Evolutionary conservation across 1,140 invertebrate genomes (phyloP), one percentile per base, ranked within the genome.

Genomic region (Mycetomoellerius zeteki): DNA sequence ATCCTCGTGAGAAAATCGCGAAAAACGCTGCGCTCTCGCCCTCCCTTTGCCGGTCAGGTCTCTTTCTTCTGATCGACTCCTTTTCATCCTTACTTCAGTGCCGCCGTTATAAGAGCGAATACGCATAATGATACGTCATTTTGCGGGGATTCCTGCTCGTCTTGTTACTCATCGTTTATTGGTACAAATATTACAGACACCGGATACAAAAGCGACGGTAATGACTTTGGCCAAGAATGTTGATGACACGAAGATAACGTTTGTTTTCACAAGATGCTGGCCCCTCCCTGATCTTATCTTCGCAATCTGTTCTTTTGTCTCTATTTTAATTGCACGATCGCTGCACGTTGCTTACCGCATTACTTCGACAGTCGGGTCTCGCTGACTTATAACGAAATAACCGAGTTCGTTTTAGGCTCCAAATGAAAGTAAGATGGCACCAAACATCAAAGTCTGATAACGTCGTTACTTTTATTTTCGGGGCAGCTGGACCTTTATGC

Each of bases 1-100:
- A 94, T 93, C 91, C 87, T 92, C 91, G 92, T 93, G 93, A 93
- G 92, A 94, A 93, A 93, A 92, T 92, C 89, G 91, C 90, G 92
- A 93, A 93, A 91, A 93, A 93, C 87, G 81, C 65, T 21, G 75
- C 87, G 85, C 77, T 72, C 71, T 60, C 43, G 77, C 65, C 72
- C 77, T 65, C 62, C 69, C 76, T 50, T 69, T 50, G 16, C 86
- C 21, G 47, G 21, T 43, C 71, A 30, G 27, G n/a, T 69, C 69
- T 84, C 62, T 76, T 82, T 86, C 81, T 87, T 56, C 27, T 52
- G 50, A 54, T 43, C 54, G 50, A 72, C 50, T 73, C 30, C 69
- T 64, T 86, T 88, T 90, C 82, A 71, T 72, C 21, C 71, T 89
- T 77, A 73, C 62, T 47, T 85, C 86, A 16, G 50, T 80, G 47